A percentile compares a stretch with the other conserved stretches of the same genome.
These are phyloP conservation scores for Arremon aurantiirostris DNA, from an alignment of 2,797 vertebrate species.

Conservation along the genomic window DNA sequence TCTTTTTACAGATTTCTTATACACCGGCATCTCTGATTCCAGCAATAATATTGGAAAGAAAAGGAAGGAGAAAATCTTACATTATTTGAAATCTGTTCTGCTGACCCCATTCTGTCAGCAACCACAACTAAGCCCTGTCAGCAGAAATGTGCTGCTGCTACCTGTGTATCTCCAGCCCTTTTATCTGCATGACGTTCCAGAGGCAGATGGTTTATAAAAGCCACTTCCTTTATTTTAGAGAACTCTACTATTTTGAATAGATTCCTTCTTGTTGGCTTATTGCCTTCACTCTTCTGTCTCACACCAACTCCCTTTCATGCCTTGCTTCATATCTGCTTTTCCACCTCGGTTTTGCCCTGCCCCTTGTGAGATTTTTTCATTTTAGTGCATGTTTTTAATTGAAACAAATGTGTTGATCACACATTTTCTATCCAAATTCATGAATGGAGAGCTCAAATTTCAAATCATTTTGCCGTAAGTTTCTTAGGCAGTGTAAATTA, in stretches of 20 bases:
- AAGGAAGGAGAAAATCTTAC: neutral
- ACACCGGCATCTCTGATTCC: neutral
- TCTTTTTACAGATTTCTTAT: neutral
- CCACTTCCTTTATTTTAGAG: neutral
- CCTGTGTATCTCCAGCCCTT: neutral
- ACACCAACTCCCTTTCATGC: neutral
- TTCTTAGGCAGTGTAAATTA: neutral
- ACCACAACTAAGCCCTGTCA: neutral
- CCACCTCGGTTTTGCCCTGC: neutral
- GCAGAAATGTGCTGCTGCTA: constrained; percentile 13
- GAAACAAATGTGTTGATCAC: neutral
- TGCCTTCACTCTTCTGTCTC: neutral
- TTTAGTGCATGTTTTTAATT: neutral
- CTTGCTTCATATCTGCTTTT: neutral
- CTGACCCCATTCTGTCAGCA: constrained; percentile 47
- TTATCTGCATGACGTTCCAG: neutral
- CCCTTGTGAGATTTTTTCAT: neutral
- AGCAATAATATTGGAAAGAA: neutral
- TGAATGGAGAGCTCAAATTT: neutral
- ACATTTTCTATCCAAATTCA: neutral
- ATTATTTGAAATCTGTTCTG: neutral
- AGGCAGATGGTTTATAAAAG: neutral
- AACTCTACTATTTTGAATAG: neutral
- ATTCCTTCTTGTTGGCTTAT: neutral
- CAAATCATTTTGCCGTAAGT: accelerated